phyloP scores from a whole-genome alignment of 1,140 invertebrate genomes.

The Anastrepha obliqua region DNA sequence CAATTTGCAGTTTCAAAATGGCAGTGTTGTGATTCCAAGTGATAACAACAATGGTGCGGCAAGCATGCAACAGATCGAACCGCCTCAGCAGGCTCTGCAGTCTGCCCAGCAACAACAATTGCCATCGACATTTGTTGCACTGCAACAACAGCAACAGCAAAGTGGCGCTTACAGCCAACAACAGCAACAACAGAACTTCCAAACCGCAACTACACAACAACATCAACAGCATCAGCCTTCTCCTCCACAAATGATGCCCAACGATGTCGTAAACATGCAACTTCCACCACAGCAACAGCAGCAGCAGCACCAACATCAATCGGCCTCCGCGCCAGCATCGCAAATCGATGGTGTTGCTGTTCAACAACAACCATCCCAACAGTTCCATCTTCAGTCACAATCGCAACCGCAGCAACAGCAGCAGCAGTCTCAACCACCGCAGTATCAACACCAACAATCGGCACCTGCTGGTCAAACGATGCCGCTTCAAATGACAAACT shows the following conservation, averaged over 20 bases:
- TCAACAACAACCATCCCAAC: constrained; percentile 36
- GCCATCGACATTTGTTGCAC: constrained; percentile 62
- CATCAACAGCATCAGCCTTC: constrained; percentile 57
- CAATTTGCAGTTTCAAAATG: constrained; percentile 74
- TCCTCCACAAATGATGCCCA: constrained; percentile 15
- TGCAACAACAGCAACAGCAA: constrained; percentile 62
- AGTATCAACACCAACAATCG: constrained; percentile 56
- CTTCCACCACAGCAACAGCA: constrained; percentile 59
- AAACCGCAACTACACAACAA: constrained; percentile 29
- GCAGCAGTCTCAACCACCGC: constrained; percentile 35
- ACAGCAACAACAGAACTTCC: constrained; percentile 60
- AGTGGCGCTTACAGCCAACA: constrained; percentile 55
- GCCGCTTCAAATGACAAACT: constrained; percentile 68
- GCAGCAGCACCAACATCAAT: constrained; percentile 58
- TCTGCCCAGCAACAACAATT: constrained; percentile 55
- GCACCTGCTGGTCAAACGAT: constrained; percentile 67
- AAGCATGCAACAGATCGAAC: constrained; percentile 61
- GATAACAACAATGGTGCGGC: constrained; percentile 56
- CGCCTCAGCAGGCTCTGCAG: constrained; percentile 53
- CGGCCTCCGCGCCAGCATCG: constrained; percentile 24
- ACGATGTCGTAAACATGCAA: constrained; percentile 37
- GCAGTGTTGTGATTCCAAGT: constrained; percentile 57
- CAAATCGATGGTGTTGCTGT: constrained; percentile 55
- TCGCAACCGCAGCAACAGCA: constrained; percentile 41
- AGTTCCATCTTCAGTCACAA: constrained; percentile 45